Base-by-base conservation (phyloP, 2,113 vertebrate species). In the Hiodon alosoides region DNA sequence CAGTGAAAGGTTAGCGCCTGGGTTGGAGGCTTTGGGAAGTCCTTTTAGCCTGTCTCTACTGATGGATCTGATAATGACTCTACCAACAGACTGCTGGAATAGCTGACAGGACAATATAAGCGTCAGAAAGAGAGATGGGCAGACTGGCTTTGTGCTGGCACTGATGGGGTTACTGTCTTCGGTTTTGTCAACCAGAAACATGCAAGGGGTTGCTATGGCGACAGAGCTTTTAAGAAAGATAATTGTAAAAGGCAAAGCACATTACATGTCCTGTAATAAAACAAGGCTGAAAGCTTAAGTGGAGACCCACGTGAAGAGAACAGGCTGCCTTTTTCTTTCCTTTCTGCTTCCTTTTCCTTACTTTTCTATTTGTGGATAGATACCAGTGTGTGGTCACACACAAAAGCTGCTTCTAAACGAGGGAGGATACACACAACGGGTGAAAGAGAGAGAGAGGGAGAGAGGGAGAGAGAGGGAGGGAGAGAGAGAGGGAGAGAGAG, bases 221-320 rank as follows among this genome's bases (percentile, higher is more conserved):
- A 58, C 51, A 17, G 8, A 11, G 47, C 71, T 48, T 72, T 72
- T 47, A 61, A 51, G 71, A 61, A 72, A 62, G 71, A 47, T 61
- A 14, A 62, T 72, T 16, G 48, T 17, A 70, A 51, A 55, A 55
- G 67, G 53, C 67, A 53, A 14, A 53, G 7, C 53, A 14, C 46
- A 48, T 3, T 48, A 10, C 11, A 48, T 47, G 64, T 48, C 64
- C 3, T 11, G 46, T 66, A 11, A 66, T 47, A 48, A 31, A 66
- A 66, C 6, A 11, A 13, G 46, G 61, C 7, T 8, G 61, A 31
- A 46, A 31, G 16, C 13, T 64, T 64, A 31, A 7, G 61, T n/a
- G 3, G 9, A 64, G 61, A 64, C 61, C 64, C 64, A 7, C 48
- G 13, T 66, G 54, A 10, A 57, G 54, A 2, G 54, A 57, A 57